Percentiles rank a stretch among this genome's conserved stretches.
phyloP scores from a whole-genome alignment of 2,797 vertebrate species.

The Harpagifer antarcticus region DNA sequence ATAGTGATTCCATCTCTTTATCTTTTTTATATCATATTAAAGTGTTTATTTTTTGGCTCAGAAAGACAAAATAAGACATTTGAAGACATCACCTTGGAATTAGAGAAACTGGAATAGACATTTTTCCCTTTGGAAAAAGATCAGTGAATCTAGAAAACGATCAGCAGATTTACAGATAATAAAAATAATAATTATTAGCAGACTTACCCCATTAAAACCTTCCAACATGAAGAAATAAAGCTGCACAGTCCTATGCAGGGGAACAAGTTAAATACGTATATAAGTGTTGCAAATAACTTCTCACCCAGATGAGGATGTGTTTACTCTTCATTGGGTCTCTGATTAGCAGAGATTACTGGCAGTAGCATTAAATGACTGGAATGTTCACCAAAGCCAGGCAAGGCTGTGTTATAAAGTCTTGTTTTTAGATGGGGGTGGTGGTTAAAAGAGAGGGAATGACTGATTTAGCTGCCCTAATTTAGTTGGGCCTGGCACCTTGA shows the following conservation, averaged over 20 bases:
- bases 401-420: conserved; percentile 48
- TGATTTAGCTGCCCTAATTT: conserved; percentile 49
- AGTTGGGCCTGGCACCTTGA: conserved; percentile 45
- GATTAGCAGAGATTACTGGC: conserved; percentile 32
- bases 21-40: no score
- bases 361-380: conserved; percentile 42
- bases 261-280: neutral
- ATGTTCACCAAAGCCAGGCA: conserved; percentile 32
- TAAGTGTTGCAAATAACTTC: conserved; percentile 16
- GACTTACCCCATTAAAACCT: neutral
- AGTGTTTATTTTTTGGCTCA: no score
- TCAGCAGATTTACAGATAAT: no score
- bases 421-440: conserved; percentile 39
- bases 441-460: conserved; percentile 53
- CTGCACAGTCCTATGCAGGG: neutral
- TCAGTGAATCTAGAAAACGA: no score
- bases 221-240: neutral
- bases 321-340: conserved; percentile 19
- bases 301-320: conserved; percentile 44
- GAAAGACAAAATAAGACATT: no score
- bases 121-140: no score
- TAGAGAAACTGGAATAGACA: no score
- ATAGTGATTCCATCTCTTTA: no score
- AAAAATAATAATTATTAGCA: no score
- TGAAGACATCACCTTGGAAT: no score